Conservation (phyloP, 2,797 vertebrate genomes). For the Geotria australis region DNA sequence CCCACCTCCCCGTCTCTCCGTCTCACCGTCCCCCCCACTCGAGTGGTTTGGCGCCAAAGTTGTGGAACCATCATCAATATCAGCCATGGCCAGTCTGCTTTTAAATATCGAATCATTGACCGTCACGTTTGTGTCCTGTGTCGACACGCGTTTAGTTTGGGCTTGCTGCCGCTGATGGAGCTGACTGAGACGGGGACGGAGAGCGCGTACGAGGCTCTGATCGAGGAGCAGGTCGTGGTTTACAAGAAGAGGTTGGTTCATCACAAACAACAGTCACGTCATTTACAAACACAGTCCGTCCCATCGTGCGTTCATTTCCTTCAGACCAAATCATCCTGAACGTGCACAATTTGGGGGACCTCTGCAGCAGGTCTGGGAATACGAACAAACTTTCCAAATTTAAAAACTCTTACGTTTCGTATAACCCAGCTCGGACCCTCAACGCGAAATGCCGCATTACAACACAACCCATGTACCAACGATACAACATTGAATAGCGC, state of each 20-base stretch:
- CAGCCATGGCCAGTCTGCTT: too few species aligned
- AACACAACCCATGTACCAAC: too few species aligned
- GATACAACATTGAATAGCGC: too few species aligned
- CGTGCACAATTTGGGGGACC: neutral
- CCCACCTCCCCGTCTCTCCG: neutral
- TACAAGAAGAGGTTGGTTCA: constrained; percentile 56
- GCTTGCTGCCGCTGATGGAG: constrained; percentile 69
- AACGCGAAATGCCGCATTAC: too few species aligned
- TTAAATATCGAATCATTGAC: too few species aligned
- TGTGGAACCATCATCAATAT: too few species aligned
- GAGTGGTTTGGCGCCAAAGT: too few species aligned
- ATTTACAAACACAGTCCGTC: neutral
- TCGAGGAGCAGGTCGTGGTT: constrained; percentile 55
- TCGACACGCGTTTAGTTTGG: constrained; percentile 21
- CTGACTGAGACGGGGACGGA: constrained; percentile 70
- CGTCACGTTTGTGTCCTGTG: too few species aligned
- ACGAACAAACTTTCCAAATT: neutral
- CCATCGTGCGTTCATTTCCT: neutral
- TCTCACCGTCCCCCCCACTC: neutral
- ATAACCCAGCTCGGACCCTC: too few species aligned
- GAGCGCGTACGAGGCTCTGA: constrained; percentile 45
- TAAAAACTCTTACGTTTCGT: neutral
- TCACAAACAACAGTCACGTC: neutral
- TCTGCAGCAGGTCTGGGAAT: too few species aligned
- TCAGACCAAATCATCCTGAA: neutral